phyloP scores from a whole-genome alignment of 1,140 invertebrate species.

The Heliconius hewitsoni region DNA sequence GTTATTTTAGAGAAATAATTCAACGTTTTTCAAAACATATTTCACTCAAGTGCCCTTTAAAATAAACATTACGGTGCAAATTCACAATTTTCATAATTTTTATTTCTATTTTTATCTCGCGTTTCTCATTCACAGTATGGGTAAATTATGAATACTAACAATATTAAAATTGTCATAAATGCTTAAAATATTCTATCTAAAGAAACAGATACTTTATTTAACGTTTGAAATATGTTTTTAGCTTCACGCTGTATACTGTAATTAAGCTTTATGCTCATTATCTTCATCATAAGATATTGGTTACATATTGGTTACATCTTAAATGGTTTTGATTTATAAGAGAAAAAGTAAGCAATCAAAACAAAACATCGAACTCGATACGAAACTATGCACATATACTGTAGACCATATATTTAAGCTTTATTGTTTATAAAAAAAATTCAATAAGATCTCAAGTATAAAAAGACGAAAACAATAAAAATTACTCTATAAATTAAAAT shows the following conservation, averaged over 20 bases:
- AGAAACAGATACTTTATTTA: background rate
- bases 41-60: background rate
- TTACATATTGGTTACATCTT: too few species aligned
- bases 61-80: background rate
- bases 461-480: too few species aligned
- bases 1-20: background rate
- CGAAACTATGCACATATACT: too few species aligned
- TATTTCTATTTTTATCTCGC: constrained; percentile 1
- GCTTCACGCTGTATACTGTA: background rate
- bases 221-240: background rate
- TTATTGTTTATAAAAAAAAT: too few species aligned
- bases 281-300: too few species aligned
- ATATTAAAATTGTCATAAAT: background rate
- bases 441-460: too few species aligned
- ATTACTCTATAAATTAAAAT: too few species aligned
- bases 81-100: background rate
- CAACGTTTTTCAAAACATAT: background rate
- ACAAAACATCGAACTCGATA: too few species aligned
- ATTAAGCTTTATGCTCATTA: too few species aligned
- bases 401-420: too few species aligned
- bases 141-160: constrained; percentile 5
- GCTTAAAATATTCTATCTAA: background rate
- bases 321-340: too few species aligned
- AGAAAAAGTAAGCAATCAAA: too few species aligned
- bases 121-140: background rate